These are phyloP conservation scores for Steinernema khuongi DNA, from an alignment of 1,140 invertebrate species.

Conservation along the genomic window DNA sequence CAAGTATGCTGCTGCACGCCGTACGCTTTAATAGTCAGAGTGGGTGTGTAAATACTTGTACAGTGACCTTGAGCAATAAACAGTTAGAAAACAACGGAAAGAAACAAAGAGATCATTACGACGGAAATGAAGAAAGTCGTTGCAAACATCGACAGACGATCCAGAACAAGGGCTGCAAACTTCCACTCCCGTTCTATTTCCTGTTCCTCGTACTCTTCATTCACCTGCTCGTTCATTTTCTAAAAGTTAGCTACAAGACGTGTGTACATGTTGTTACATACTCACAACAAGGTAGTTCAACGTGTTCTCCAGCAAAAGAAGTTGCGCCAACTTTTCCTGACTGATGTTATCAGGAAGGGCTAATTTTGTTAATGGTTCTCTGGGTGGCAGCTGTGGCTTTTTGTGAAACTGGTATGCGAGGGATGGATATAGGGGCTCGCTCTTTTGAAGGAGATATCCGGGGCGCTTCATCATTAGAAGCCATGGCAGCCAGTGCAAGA, in stretches of 20 bases:
- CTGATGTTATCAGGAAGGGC: constrained; percentile 74
- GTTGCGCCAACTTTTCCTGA: constrained; percentile 26
- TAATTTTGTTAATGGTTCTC: constrained; percentile 18
- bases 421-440: background rate
- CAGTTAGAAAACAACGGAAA: background rate
- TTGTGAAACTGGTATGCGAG: constrained; percentile 57
- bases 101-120: constrained; percentile 12
- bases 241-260: background rate
- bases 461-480: constrained; percentile 38
- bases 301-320: constrained; percentile 12
- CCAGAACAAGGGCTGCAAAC: background rate
- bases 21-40: background rate
- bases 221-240: background rate
- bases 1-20: constrained; percentile 7
- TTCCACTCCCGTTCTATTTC: constrained; percentile 1
- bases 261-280: background rate
- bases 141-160: background rate
- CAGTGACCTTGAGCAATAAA: too few relatives aligned
- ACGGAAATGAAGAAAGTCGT: constrained; percentile 16
- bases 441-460: constrained; percentile 15
- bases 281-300: background rate
- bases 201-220: background rate
- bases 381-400: constrained; percentile 22
- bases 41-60: too few relatives aligned
- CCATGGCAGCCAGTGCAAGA: constrained; percentile 41